Base-by-base conservation (phyloP, 2,113 vertebrate genomes). In the Lepidothrix coronata region DNA sequence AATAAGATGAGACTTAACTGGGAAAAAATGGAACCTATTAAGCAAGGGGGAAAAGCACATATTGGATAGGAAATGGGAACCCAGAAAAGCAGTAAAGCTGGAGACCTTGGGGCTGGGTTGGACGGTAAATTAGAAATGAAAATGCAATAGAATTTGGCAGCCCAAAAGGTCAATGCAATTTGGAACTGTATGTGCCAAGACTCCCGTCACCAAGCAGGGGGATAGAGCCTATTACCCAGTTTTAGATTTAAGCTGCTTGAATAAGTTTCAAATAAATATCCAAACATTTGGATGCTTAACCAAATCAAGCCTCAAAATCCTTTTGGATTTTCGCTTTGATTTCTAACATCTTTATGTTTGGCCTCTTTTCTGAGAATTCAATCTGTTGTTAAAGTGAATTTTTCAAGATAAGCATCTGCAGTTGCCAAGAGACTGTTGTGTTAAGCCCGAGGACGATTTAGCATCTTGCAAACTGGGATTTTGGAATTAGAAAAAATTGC, bases 81-180 rank as follows among this genome's bases (percentile, higher is more conserved):
- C 79, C 14, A 57, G 87, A 33, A 41, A 87, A 71, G 86, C 21
- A 93, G 88, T 35, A 68, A 78, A 81, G 86, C 93, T 82, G 20
- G 43, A 89, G 89, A 91, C 51, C 93, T 89, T 71, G 92, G 72
- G 92, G 91, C 95, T 94, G 93, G 63, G n/a, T 61, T 77, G 94
- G 91, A 75, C 86, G 91, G 92, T 91, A 92, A 96, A 96, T 96
- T 93, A 97, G 95, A 96, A 88, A 96, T n/a, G 59, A 91, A 96
- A 96, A 96, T 72, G 95, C 86, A 89, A 96, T 94, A 57, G 84
- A 93, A 91, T 96, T 96, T 96, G 95, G 97, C 97, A 97, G 94
- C 41, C 54, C 90, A 93, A 97, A 96, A 96, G 95, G 95, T 96
- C 96, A 97, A 77, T 88, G 92, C 76, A 80, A 94, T 97, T 93